Evolutionary conservation across 2,797 vertebrate genomes (phyloP).

Genomic region (Bryconaethiops microstoma): DNA sequence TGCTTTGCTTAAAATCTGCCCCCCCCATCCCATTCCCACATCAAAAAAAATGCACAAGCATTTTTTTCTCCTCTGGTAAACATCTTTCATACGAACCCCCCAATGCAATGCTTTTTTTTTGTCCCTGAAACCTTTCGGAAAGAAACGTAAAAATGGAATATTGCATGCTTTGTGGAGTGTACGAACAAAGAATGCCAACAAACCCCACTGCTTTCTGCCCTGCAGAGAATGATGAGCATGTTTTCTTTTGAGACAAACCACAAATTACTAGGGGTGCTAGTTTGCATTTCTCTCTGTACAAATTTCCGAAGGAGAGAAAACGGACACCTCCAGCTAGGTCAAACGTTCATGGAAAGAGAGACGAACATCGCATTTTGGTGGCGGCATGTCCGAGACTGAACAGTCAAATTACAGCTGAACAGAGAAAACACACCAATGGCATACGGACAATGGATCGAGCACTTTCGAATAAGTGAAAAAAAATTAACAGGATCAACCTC

Average conservation of each 20-base stretch:
- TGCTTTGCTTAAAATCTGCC: slow-evolving; percentile 37
- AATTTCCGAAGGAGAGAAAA: slow-evolving; percentile 46
- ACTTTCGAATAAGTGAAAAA: slow-evolving; percentile 39
- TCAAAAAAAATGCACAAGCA: slow-evolving; percentile 40
- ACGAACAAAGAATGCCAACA: slow-evolving; percentile 45
- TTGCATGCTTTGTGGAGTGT: slow-evolving; percentile 65
- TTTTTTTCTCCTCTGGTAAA: slow-evolving; percentile 50
- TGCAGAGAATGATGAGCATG: slow-evolving; percentile 63
- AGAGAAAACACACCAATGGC: slow-evolving; percentile 42
- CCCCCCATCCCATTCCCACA: slow-evolving; percentile 46
- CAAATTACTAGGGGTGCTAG: slow-evolving; percentile 45
- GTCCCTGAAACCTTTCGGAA: slow-evolving; percentile 60
- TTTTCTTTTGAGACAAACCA: slow-evolving; percentile 48
- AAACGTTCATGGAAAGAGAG: slow-evolving; percentile 38
- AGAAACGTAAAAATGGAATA: slow-evolving; percentile 57
- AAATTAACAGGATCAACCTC: neutral
- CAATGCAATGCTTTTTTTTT: slow-evolving; percentile 61
- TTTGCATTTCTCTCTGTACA: slow-evolving; percentile 27
- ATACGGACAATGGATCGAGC: slow-evolving; percentile 38
- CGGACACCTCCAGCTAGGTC: slow-evolving; percentile 50
- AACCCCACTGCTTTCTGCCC: slow-evolving; percentile 59
- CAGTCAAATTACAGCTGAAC: slow-evolving; percentile 25
- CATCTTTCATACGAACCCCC: slow-evolving; percentile 60
- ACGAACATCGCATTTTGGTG: slow-evolving; percentile 47
- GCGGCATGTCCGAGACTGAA: slow-evolving; percentile 42